Evolutionary conservation across 2,888 invertebrate genomes (phyloP), one percentile per base, ranked within the genome.

Genomic region (Nymphalis urticae): DNA sequence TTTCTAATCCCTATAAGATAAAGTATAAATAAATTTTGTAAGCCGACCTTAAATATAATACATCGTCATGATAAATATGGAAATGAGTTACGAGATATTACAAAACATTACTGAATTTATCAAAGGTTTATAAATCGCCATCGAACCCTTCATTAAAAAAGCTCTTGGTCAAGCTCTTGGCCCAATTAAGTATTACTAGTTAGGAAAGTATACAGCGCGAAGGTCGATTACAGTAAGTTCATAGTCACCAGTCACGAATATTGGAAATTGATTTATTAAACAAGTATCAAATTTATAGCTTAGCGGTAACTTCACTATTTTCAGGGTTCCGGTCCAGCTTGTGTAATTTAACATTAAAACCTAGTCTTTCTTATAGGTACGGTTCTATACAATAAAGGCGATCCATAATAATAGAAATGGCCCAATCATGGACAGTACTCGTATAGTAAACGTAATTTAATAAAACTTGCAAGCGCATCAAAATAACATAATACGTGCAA

Each of bases 131-230:
- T 59, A 67, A 68, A 64, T 66, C 64, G 66, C 64, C 64, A 68
- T 62, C 63, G 63, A 66, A 68, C 73, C 71, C 73, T 73, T 71
- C 62, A 73, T 73, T 73, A 73, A 63, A 62, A 67, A 69, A 71
- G 71, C 69, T 73, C 71, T 71, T 73, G 71, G 69, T 65, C 67
- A 69, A 71, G 71, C 69, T 73, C 71, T 71, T 73, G 71, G 67
- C 69, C 67, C 65, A 62, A 66, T 53, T 69, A 63, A 65, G 60
- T 68, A 64, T 60, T 58, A 64, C 42, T 65, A 48, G 60, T 66
- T 68, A 64, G 53, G 66, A 72, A 66, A 72, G 67, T 67, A 62
- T 16, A 2, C 56, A 13, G 24, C 71, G 0, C 42, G 10, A 66
- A 71, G 71, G 71, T 69, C 56, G 48, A 42, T 60, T 66, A 51